Conservation (phyloP, 2,113 vertebrate species). For the Heptranchias perlo region DNA sequence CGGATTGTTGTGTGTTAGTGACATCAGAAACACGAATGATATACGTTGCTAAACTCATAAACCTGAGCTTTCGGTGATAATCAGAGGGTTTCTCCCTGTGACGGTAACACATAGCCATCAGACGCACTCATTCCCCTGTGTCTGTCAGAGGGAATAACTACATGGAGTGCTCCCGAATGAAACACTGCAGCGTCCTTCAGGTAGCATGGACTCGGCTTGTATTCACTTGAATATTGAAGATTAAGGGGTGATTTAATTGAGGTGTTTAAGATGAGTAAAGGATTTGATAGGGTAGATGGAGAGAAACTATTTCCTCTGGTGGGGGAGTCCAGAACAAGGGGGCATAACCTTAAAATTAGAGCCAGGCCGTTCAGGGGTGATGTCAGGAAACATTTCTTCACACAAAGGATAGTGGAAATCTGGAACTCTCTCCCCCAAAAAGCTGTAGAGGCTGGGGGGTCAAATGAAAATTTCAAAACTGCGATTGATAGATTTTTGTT, state of each 20-base stretch:
- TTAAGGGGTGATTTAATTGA: background rate
- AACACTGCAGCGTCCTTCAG: background rate
- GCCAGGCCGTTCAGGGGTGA: background rate
- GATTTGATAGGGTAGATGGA: background rate
- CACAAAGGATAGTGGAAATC: background rate
- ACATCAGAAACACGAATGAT: background rate
- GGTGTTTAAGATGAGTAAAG: background rate
- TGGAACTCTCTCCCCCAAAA: background rate
- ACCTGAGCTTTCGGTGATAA: background rate
- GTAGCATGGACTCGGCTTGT: background rate
- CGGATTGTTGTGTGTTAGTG: background rate
- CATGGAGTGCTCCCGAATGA: too few relatives aligned
- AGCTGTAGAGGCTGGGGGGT: background rate
- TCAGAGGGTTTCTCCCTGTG: background rate
- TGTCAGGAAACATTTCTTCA: background rate
- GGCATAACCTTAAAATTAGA: too few relatives aligned
- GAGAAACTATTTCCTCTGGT: background rate
- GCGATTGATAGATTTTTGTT: background rate
- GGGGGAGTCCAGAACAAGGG: too few relatives aligned
- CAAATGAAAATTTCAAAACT: background rate
- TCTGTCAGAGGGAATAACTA: background rate
- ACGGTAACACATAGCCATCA: background rate
- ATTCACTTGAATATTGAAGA: background rate
- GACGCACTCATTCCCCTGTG: background rate
- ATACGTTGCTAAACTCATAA: background rate